Percentiles rank a stretch among this genome's conserved stretches.
These are phyloP conservation scores for Deilephila porcellus DNA, from an alignment of 2,888 invertebrate genomes.

Conservation along the genomic window DNA sequence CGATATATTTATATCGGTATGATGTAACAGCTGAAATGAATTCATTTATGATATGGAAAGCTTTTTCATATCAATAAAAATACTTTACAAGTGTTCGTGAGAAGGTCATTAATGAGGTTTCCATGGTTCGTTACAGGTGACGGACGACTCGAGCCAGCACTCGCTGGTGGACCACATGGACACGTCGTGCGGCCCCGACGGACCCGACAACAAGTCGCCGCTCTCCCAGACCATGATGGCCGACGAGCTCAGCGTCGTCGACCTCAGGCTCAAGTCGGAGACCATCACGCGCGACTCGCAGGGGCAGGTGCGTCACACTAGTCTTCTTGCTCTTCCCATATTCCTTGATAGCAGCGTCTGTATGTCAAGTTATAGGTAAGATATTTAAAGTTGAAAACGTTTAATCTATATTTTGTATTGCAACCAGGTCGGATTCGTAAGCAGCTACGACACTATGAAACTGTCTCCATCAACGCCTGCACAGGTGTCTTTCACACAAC, in stretches of 20 bases:
- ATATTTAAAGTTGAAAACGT: neutral
- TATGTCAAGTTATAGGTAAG: too few relatives aligned
- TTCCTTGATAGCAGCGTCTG: too few relatives aligned
- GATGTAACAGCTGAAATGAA: neutral
- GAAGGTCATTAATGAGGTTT: neutral
- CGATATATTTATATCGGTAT: neutral
- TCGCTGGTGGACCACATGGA: slow-evolving; percentile 77
- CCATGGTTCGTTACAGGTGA: slow-evolving; percentile 76
- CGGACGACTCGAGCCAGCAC: slow-evolving; percentile 90
- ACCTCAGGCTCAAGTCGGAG: slow-evolving; percentile 88
- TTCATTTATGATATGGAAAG: too few relatives aligned
- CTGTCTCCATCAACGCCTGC: slow-evolving; percentile 80
- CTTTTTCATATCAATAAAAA: too few relatives aligned
- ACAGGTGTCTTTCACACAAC: slow-evolving; percentile 73
- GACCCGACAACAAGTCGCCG: slow-evolving; percentile 50
- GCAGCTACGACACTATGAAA: slow-evolving; percentile 80
- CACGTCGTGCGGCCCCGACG: slow-evolving; percentile 61
- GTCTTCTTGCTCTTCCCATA: too few relatives aligned
- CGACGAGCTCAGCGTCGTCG: slow-evolving; percentile 86
- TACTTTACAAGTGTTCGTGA: too few relatives aligned
- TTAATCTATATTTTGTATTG: neutral
- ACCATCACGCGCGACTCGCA: slow-evolving; percentile 64
- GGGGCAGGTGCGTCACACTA: slow-evolving; percentile 52
- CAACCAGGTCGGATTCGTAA: slow-evolving; percentile 63
- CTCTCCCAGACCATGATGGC: slow-evolving; percentile 48